phyloP scores from a whole-genome alignment of 2,888 invertebrate genomes.

The Sycophila texana region DNA sequence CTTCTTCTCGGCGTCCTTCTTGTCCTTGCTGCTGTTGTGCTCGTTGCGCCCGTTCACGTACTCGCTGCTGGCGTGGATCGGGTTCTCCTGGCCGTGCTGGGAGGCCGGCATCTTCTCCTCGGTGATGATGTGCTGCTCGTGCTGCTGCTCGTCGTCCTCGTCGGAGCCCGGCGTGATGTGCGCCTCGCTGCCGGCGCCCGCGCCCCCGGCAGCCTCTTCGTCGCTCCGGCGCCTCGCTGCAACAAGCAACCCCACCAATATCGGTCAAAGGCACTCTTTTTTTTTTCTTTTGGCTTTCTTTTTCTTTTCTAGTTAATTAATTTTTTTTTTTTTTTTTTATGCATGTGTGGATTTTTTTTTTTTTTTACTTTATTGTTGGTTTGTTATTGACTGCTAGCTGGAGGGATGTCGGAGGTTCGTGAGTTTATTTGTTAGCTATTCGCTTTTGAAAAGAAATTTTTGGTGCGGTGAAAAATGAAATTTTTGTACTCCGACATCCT shows the following conservation, averaged over 20 bases:
- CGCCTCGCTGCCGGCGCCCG: slow-evolving; percentile 79
- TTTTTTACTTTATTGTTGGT: not conserved
- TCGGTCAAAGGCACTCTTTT: slow-evolving; percentile 55
- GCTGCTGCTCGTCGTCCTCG: slow-evolving; percentile 67
- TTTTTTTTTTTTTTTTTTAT: slow-evolving; percentile 9
- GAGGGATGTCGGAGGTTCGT: slow-evolving; percentile 26
- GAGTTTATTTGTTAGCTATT: too few relatives aligned
- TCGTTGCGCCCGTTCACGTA: slow-evolving; percentile 79
- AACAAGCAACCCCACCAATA: slow-evolving; percentile 75
- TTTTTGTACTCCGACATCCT: too few relatives aligned
- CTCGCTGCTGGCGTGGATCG: slow-evolving; percentile 78
- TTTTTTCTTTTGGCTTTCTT: slow-evolving; percentile 15
- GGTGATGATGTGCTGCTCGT: slow-evolving; percentile 73
- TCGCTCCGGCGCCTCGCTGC: slow-evolving; percentile 76
- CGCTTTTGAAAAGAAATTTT: too few relatives aligned
- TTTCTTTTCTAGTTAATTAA: too few relatives aligned
- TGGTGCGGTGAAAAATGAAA: too few relatives aligned
- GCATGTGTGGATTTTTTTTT: slow-evolving; percentile 31
- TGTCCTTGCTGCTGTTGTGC: slow-evolving; percentile 77
- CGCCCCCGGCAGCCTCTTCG: slow-evolving; percentile 79
- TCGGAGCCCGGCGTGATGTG: slow-evolving; percentile 80
- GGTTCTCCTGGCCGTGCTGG: slow-evolving; percentile 72
- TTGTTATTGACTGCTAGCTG: slow-evolving; percentile 16
- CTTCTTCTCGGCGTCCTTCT: slow-evolving; percentile 76
- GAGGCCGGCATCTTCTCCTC: slow-evolving; percentile 70